A percentile compares a stretch with the other conserved stretches of the same genome.
phyloP scores from a whole-genome alignment of 2,888 invertebrate species.

The Cerastoderma edule region DNA sequence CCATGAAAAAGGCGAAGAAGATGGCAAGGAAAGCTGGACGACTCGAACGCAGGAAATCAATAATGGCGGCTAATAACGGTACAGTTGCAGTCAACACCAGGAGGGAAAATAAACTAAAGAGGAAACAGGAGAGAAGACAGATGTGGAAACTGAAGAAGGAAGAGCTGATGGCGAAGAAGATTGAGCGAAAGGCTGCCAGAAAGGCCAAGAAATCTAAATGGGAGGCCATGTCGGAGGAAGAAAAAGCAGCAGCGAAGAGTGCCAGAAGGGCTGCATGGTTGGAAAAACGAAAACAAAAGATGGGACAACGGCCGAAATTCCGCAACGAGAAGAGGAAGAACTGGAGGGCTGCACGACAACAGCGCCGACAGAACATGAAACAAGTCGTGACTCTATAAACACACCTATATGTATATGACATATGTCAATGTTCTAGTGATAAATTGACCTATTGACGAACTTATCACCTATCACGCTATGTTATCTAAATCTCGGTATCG shows the following conservation, averaged over 20 bases:
- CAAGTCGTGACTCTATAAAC: background rate
- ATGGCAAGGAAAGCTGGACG: constrained; percentile 9
- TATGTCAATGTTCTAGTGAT: background rate
- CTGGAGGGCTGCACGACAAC: background rate
- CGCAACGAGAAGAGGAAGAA: constrained; percentile 4
- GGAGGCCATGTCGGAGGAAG: constrained; percentile 1
- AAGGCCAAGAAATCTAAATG: constrained; percentile 5
- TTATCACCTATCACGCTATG: background rate
- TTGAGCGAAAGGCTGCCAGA: constrained; percentile 7
- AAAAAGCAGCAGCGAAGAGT: background rate
- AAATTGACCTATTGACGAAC: background rate
- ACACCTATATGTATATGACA: background rate
- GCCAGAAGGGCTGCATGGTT: background rate
- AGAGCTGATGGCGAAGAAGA: background rate
- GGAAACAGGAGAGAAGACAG: background rate
- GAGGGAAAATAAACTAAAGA: background rate
- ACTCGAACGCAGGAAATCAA: background rate
- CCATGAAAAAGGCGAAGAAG: constrained; percentile 5
- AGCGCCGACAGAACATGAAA: background rate
- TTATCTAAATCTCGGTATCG: background rate
- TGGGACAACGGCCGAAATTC: background rate
- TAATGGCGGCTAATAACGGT: background rate
- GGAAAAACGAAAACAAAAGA: constrained; percentile 13
- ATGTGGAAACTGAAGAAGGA: constrained; percentile 1
- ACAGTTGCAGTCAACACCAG: background rate